A percentile compares a stretch with the other conserved stretches of the same genome.
Conservation (phyloP, 2,797 vertebrate species). For the Hypotaenidia okinawae region DNA sequence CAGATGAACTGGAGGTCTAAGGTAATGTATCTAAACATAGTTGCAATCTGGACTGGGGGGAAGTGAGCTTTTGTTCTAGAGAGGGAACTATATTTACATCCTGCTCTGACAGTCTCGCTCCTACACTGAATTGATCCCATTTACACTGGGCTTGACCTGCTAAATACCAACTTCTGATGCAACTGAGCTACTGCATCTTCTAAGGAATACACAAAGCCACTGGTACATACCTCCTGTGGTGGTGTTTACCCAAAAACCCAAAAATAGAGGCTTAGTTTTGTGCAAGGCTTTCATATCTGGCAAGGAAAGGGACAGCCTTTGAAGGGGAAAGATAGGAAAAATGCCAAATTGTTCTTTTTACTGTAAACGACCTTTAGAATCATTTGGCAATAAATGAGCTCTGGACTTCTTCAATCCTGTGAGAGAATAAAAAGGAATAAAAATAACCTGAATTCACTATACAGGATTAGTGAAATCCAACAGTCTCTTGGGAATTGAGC, state of each 20-base stretch:
- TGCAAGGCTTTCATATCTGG: neutral
- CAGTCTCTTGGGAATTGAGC: neutral
- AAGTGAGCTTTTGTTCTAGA: neutral
- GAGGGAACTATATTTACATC: neutral
- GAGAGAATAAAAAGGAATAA: slow-evolving; percentile 25
- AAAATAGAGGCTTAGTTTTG: neutral
- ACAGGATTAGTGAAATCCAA: slow-evolving; percentile 26
- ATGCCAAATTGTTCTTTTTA: neutral
- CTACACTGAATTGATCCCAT: neutral
- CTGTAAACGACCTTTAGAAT: neutral
- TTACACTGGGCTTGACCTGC: neutral
- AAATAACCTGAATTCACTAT: slow-evolving; percentile 41
- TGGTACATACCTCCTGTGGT: neutral
- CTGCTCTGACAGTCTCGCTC: neutral
- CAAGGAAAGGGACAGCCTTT: neutral
- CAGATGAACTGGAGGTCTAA: neutral
- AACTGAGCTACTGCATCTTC: neutral
- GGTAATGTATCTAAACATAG: neutral
- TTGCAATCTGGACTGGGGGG: neutral
- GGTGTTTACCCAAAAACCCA: neutral
- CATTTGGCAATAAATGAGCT: neutral
- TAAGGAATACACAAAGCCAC: neutral
- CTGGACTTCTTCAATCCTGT: neutral
- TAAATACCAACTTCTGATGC: neutral
- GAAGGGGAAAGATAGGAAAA: slow-evolving; percentile 16